A percentile compares a stretch with the other conserved stretches of the same genome.
Conservation (phyloP, 2,113 vertebrate genomes). For the Sardina pilchardus region DNA sequence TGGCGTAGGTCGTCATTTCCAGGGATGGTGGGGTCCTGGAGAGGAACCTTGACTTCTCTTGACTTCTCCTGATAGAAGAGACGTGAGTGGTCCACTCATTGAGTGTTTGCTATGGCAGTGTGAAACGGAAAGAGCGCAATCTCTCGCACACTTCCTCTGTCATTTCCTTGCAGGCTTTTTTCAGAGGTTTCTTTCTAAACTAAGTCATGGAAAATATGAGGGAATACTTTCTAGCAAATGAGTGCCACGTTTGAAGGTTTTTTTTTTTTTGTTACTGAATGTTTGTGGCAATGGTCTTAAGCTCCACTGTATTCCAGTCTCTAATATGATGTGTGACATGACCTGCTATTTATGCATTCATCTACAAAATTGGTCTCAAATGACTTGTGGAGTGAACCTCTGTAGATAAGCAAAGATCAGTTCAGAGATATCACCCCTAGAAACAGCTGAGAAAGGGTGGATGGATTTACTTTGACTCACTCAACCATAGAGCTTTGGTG, state of each 20-base stretch:
- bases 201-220: conserved; percentile 30
- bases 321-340: background rate
- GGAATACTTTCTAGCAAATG: background rate
- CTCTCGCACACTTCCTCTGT: conserved; percentile 65
- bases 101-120: conserved; percentile 39
- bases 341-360: background rate
- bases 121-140: conserved; percentile 66
- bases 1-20: background rate
- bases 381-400: background rate
- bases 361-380: conserved; percentile 24
- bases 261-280: background rate
- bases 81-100: conserved; percentile 37
- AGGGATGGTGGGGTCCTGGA: background rate
- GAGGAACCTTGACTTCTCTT: conserved; percentile 19
- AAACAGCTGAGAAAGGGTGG: background rate
- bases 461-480: background rate
- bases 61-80: conserved; percentile 39
- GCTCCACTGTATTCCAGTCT: background rate
- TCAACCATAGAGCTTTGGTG: background rate
- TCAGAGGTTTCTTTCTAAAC: conserved; percentile 37
- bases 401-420: background rate
- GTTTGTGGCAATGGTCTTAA: background rate
- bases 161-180: conserved; percentile 65
- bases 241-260: background rate
- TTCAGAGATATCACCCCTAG: background rate